Conservation (phyloP, 2,888 invertebrate genomes). For the Pilophorus perplexus region DNA sequence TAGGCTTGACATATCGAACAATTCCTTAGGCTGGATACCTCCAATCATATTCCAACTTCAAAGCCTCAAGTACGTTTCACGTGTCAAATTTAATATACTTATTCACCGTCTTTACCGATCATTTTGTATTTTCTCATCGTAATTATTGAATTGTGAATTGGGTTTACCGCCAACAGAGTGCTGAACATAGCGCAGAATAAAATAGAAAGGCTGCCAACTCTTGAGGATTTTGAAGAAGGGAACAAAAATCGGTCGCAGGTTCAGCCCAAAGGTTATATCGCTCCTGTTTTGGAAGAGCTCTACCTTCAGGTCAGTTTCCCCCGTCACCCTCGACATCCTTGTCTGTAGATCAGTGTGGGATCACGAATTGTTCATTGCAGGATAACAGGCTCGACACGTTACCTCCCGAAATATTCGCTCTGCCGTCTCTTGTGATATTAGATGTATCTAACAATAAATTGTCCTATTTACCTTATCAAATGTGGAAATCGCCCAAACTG, state of each 20-base stretch:
- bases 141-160: no score
- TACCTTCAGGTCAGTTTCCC: slow-evolving; percentile 75
- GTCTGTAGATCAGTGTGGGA: no score
- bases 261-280: slow-evolving; percentile 57
- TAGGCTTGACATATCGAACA: slow-evolving; percentile 87
- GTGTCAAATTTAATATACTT: not conserved
- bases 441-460: slow-evolving; percentile 95
- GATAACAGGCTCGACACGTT: slow-evolving; percentile 83
- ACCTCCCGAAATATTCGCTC: slow-evolving; percentile 75
- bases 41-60: slow-evolving; percentile 77
- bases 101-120: not conserved
- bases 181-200: slow-evolving; percentile 88
- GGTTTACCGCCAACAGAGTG: no score
- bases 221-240: slow-evolving; percentile 50
- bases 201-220: slow-evolving; percentile 69
- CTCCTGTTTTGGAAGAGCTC: slow-evolving; percentile 83
- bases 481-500: slow-evolving; percentile 84
- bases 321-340: no score
- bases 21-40: slow-evolving; percentile 77
- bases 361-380: slow-evolving; percentile 53
- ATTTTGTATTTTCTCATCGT: slow-evolving; percentile 1
- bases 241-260: slow-evolving; percentile 49
- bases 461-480: slow-evolving; percentile 71
- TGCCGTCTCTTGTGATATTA: slow-evolving; percentile 74
- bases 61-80: slow-evolving; percentile 66